Evolutionary conservation across 2,113 vertebrate genomes (phyloP).

Genomic region (Peromyscus californicus): DNA sequence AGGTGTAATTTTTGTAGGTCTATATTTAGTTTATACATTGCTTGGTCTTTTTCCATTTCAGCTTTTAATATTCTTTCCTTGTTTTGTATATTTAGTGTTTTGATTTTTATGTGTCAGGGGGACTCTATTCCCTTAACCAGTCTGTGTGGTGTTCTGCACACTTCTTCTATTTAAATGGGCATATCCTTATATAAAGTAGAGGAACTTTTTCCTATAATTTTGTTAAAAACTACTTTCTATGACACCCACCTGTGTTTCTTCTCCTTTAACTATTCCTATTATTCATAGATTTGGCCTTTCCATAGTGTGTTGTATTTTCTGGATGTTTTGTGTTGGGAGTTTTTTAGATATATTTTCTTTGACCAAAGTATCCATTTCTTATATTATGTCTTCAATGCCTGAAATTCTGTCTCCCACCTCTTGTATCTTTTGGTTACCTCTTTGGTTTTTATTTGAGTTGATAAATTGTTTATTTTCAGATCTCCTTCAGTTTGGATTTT

Average conservation of each 20-base stretch:
- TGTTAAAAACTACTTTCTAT: not conserved
- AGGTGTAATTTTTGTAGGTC: too few species aligned
- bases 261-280: not conserved
- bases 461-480: not conserved
- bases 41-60: too few species aligned
- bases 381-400: not conserved
- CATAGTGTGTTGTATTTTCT: not conserved
- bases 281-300: not conserved
- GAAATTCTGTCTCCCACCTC: not conserved
- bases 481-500: not conserved
- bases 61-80: not conserved
- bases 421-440: not conserved
- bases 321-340: too few species aligned
- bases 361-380: too few species aligned
- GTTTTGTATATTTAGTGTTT: not conserved
- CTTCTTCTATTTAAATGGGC: not conserved
- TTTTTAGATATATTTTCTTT: too few species aligned
- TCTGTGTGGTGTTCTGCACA: not conserved
- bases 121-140: not conserved
- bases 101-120: not conserved
- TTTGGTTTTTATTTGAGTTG: not conserved
- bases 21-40: too few species aligned
- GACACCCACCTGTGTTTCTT: not conserved
- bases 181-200: not conserved
- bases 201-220: not conserved